Evolutionary conservation across 2,888 invertebrate genomes (phyloP).

Genomic region (Scaeva pyrastri): DNA sequence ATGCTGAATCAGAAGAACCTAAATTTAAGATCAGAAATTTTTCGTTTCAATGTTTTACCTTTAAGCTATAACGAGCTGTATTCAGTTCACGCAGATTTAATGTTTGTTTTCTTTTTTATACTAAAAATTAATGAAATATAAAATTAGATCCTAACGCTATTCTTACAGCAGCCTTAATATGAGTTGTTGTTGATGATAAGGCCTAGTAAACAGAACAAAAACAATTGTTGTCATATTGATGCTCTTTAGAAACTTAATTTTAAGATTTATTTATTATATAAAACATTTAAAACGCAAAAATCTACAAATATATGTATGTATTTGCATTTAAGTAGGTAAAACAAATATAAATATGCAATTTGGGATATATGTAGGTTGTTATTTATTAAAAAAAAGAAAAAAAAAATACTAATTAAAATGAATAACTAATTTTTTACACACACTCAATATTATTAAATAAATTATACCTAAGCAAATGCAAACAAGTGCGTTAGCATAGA

Average conservation of each 20-base stretch:
- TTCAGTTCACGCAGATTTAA: conserved; percentile 13
- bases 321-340: conserved; percentile 18
- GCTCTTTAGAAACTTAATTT: conserved; percentile 14
- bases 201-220: neutral
- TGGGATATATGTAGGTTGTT: conserved; percentile 72
- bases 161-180: conserved; percentile 32
- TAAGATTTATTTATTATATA: conserved; percentile 5
- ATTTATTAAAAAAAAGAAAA: conserved; percentile 64
- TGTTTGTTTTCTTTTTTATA: neutral
- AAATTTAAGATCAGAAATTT: neutral
- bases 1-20: too few relatives aligned
- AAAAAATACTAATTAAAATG: conserved; percentile 47
- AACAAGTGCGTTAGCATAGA: conserved; percentile 57
- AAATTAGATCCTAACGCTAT: conserved; percentile 29
- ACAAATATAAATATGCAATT: conserved; percentile 44
- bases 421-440: conserved; percentile 58
- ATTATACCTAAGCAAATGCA: conserved; percentile 26
- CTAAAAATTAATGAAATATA: neutral
- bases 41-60: neutral
- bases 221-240: conserved; percentile 22
- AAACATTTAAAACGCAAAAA: neutral
- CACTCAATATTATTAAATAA: conserved; percentile 32
- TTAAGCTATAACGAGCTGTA: conserved; percentile 16
- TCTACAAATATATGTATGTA: conserved; percentile 11
- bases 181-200: conserved; percentile 13